Evolutionary conservation across 2,113 vertebrate species (phyloP), one percentile per base, ranked within the genome.

Genomic region (Excalfactoria chinensis): DNA sequence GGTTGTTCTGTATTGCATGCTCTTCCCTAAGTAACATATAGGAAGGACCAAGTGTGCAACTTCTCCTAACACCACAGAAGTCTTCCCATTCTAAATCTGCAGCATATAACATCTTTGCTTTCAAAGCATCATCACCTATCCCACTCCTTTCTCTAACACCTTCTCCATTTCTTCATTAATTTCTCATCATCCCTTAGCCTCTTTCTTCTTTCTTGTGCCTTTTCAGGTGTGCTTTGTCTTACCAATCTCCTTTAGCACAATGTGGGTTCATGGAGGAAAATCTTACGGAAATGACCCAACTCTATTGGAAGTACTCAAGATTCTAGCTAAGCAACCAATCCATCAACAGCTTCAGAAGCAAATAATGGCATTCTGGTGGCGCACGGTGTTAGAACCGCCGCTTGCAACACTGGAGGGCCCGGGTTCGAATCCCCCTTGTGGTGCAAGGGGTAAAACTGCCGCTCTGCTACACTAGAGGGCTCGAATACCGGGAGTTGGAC

Each of bases 1-100:
- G 20, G 56, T 8, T 1, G 1, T 81, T 81, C 51, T 69, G 34
- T 26, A 35, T 0, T 7, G 46, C 30, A 41, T 1, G 2, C 44
- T 67, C 49, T 28, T 78, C 46, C 32, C 26, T 67, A 46, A 49
- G 49, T 14, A 72, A 37, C 10, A 32, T 11, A 35, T 69, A 18
- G 43, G 40, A 81, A 81, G 9, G 17, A 76, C 7, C 11, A 80
- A 81, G 25, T 5, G 8, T 19, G 18, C 46, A 60, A 21, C 18
- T 26, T 41, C 5, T 76, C 17, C 43, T 55, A 66, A 70, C 73
- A 43, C 2, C n/a, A 73, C 1, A 64, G 14, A 93, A 63, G 16
- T 28, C 13, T 30, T 64, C 30, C 32, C 20, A 21, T 71, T 63
- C 75, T 63, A 37, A 79, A 68, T 26, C 2, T 70, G 30, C n/a